Base-by-base conservation (phyloP, 2,888 invertebrate species). In the Pyrocoelia pectoralis region DNA sequence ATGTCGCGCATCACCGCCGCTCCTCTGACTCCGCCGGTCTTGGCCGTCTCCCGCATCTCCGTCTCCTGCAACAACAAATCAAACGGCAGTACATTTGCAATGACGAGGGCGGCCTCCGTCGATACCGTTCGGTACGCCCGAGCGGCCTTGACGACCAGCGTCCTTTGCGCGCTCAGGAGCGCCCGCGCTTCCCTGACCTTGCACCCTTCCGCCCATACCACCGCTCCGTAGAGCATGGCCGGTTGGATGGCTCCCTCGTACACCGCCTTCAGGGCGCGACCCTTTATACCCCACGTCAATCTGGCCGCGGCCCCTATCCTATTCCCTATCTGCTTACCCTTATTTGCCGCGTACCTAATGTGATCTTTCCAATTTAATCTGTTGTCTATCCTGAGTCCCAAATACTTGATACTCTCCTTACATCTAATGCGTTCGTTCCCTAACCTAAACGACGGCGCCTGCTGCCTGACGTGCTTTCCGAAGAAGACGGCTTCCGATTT, bases 401-500 rank as follows among this genome's bases (percentile, higher is more conserved):
- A 28, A 28, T 61, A 66, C 3, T 40, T 53, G 9, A 64, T 28
- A 8, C 18, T 6, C 9, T 64, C 64, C 6, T 46, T 41, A 18
- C 60, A 64, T 4, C 48, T 10, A 1, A 67, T 57, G 1, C 28
- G n/a, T 10, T 24, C 29, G 1, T 13, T 41, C 2, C 33, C 59
- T 14, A 68, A 13, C 13, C 28, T 46, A 43, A 63, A 62, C 0
- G 65, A 56, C 0, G 65, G 67, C 13, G 43, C 48, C 18, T 56
- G 54, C 51, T 24, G 24, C 24, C 24, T 6, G 4, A 6, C n/a
- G 8, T 8, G 9, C n/a, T 57, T 57, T 1, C 51, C 55, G 48
- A 41, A 65, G 40, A 63, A 66, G 1, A 65, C 12, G 2, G 60
- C 56, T 46, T 56, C 49, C 28, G 63, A 38, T 14, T 68, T 67